Evolutionary conservation across 2,113 vertebrate genomes (phyloP), one percentile per base, ranked within the genome.

Genomic region (Dicentrarchus labrax): DNA sequence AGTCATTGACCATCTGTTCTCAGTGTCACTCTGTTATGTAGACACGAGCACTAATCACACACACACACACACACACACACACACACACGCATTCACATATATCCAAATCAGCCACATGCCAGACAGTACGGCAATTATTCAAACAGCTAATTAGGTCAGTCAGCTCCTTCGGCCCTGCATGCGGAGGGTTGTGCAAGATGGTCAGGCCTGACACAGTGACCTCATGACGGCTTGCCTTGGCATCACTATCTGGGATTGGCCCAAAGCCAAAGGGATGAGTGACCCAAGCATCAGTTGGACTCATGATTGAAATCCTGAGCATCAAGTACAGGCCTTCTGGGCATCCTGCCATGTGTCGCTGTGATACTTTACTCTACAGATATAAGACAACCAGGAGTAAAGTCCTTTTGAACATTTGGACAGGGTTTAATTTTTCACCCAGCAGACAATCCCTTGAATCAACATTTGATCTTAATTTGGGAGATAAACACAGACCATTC

Each of bases 141-240:
- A 94, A 89, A 80, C 56, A 36, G 87, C 91, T 94, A 94, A 94
- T 93, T 94, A 89, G 95, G 93, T 94, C 92, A 94, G 84, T 90
- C 80, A 48, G 80, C 84, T 91, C 84, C 83, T 88, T 84, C 38
- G 43, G 89, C 88, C 78, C 86, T 53, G 68, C 74, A 67, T 86
- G 71, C 68, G 66, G 77, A 87, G 78, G 79, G 38, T 80, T 82
- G 82, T 85, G 91, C 90, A 88, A 92, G 90, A 93, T 81, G 88
- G 90, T 92, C 72, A 39, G 72, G 59, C 73, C 84, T 90, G 93
- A 93, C 94, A 90, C 59, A 89, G 75, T 94, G 94, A 93, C 93
- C 89, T 80, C 54, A 6, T 65, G 79, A 80, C 16, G 72, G 77
- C 82, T 75, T 73, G 70, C 71, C 86, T 64, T 53, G 79, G 88